These are phyloP conservation scores for Ectemnius lituratus DNA, from an alignment of 2,888 invertebrate species.

Conservation along the genomic window DNA sequence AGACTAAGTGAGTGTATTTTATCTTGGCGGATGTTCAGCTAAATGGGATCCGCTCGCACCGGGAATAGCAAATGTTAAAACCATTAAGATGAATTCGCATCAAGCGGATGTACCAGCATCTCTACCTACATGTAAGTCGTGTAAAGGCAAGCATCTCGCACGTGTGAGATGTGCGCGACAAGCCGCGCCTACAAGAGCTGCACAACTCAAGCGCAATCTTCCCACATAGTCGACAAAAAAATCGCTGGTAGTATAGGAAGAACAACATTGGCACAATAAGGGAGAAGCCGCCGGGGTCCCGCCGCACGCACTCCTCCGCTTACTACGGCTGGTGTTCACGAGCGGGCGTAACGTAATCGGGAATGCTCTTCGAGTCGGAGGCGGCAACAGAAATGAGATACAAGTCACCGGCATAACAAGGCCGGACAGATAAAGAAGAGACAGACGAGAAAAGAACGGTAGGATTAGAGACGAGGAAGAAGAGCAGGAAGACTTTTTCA, in stretches of 20 bases:
- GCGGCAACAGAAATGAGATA: not conserved
- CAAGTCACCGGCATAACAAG: not conserved
- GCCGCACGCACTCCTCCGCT: no score
- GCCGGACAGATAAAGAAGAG: not conserved
- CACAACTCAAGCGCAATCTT: constrained; percentile 12
- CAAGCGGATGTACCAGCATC: not conserved
- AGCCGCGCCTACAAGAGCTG: constrained; percentile 12
- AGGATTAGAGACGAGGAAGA: no score
- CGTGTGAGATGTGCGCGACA: constrained; percentile 2
- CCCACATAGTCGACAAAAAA: constrained; percentile 16
- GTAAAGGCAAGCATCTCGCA: not conserved
- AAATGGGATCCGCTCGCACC: not conserved
- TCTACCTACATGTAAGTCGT: not conserved
- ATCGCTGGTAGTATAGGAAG: constrained; percentile 1
- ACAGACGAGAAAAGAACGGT: not conserved
- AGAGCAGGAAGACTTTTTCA: not conserved
- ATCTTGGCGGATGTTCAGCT: no score
- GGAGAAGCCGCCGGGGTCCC: no score
- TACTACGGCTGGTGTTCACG: no score
- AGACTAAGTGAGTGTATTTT: no score
- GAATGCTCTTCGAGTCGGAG: not conserved
- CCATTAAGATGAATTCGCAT: not conserved
- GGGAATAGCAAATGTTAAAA: not conserved
- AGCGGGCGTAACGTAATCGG: not conserved
- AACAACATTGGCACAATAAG: not conserved